These are phyloP conservation scores for Hydraecia micacea DNA, from an alignment of 2,888 invertebrate genomes.

Conservation along the genomic window DNA sequence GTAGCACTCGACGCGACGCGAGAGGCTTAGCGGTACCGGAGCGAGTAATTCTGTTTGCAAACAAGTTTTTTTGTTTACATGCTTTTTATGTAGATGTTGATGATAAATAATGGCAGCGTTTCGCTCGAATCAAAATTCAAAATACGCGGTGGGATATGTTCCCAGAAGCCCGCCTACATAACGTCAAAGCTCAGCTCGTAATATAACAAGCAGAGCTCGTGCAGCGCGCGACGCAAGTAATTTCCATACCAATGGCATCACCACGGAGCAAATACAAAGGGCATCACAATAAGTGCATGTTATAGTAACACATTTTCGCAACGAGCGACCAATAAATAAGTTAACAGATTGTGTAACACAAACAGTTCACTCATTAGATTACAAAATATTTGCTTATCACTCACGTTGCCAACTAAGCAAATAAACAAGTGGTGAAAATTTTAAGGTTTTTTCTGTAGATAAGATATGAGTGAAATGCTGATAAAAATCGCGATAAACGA, in stretches of 20 bases:
- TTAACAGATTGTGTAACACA: constrained; percentile 76
- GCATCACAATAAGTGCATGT: constrained; percentile 72
- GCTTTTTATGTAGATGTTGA: constrained; percentile 38
- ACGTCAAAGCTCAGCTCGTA: constrained; percentile 27
- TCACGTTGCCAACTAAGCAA: constrained; percentile 77
- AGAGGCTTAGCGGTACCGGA: constrained; percentile 68
- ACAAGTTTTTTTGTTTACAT: constrained; percentile 63
- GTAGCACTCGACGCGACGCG: constrained; percentile 65
- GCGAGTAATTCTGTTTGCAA: constrained; percentile 68
- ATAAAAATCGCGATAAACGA: constrained; percentile 72
- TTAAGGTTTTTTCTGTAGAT: constrained; percentile 76
- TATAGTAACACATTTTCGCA: constrained; percentile 76
- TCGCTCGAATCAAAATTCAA: constrained; percentile 45
- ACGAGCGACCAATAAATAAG: constrained; percentile 71
- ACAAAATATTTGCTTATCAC: constrained; percentile 84
- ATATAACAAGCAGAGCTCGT: constrained; percentile 32
- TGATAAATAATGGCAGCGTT: constrained; percentile 31
- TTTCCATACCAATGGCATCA: constrained; percentile 79
- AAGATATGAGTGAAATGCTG: constrained; percentile 85
- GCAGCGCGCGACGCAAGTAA: constrained; percentile 66
- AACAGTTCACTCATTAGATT: constrained; percentile 75
- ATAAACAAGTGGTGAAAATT: constrained; percentile 85
- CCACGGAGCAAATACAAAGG: constrained; percentile 79
- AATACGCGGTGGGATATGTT: constrained; percentile 25
- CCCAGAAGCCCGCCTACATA: constrained; percentile 28